These are phyloP conservation scores for Henicopernis longicauda DNA, from an alignment of 2,113 vertebrate species.

Conservation along the genomic window DNA sequence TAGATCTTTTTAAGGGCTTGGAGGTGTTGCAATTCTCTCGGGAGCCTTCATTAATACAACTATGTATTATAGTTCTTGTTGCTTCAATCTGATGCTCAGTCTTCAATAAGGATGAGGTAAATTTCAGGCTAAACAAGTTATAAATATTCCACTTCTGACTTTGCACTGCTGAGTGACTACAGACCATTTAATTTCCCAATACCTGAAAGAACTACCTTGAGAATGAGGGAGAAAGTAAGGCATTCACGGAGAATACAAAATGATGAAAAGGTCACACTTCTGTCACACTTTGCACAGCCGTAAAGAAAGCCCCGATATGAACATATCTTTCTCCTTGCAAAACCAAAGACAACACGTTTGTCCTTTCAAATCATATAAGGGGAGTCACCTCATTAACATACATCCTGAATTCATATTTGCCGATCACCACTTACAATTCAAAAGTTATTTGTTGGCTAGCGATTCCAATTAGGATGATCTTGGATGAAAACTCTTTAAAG, in stretches of 20 bases:
- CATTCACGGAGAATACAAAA: not conserved
- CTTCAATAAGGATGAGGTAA: not conserved
- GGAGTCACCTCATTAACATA: not conserved
- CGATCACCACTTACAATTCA: not conserved
- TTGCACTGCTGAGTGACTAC: not conserved
- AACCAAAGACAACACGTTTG: not conserved
- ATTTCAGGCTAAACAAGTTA: not conserved
- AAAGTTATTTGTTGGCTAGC: not conserved
- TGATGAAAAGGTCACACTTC: not conserved
- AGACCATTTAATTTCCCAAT: not conserved
- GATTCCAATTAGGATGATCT: not conserved
- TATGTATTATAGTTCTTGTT: not conserved
- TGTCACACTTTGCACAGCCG: not conserved
- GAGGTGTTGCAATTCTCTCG: not conserved
- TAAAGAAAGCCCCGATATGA: not conserved
- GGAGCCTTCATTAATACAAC: not conserved
- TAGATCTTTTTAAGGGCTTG: not conserved
- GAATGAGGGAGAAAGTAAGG: not conserved
- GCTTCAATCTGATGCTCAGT: not conserved
- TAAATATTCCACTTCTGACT: not conserved
- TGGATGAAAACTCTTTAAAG: not conserved
- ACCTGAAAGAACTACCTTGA: not conserved
- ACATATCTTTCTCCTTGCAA: not conserved
- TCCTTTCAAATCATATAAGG: not conserved
- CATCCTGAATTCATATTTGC: not conserved